Evolutionary conservation across 2,113 vertebrate species (phyloP), one percentile per base, ranked within the genome.

Genomic region (Nesogale talazaci): DNA sequence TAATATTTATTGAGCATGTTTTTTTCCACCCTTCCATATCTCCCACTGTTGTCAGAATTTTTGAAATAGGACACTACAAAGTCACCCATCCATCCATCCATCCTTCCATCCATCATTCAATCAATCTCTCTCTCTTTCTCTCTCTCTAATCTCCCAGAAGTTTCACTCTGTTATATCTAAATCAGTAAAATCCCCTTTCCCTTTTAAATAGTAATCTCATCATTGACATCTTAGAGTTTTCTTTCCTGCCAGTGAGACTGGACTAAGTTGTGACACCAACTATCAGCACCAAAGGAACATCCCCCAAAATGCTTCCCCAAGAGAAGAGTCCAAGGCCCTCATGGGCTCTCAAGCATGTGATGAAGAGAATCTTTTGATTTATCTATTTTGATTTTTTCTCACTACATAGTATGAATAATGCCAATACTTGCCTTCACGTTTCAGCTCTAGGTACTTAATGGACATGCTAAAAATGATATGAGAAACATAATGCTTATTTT

Each of bases 81-180:
- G n/a, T 65, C 36, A 79, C n/a, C n/a, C n/a, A n/a, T n/a, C n/a
- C n/a, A n/a, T n/a, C n/a, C n/a, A n/a, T n/a, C n/a, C n/a, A n/a
- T n/a, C n/a, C n/a, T n/a, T n/a, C n/a, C n/a, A n/a, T n/a, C n/a
- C n/a, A n/a, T n/a, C n/a, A n/a, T n/a, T 40, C 69, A 79, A 61
- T 63, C 84, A 89, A 1, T 77, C 14, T 14, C 14, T 67, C 8
- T 67, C 23, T 63, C 27, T 77, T 59, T 14, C 59, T 59, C 84
- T 25, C 42, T 46, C 42, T 52, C 46, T 52, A 52, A 52, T 52
- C 46, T 52, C 36, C 15, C 3, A 83, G 12, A 63, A 80, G 59
- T 89, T 93, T 76, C 77, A 78, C 14, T 52, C 46, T 52, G 52
- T 19, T 29, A 89, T 75, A 56, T 89, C 83, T 67, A 74, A 40